Evolutionary conservation across 2,888 invertebrate species (phyloP).

Genomic region (Harpalus rufipes): DNA sequence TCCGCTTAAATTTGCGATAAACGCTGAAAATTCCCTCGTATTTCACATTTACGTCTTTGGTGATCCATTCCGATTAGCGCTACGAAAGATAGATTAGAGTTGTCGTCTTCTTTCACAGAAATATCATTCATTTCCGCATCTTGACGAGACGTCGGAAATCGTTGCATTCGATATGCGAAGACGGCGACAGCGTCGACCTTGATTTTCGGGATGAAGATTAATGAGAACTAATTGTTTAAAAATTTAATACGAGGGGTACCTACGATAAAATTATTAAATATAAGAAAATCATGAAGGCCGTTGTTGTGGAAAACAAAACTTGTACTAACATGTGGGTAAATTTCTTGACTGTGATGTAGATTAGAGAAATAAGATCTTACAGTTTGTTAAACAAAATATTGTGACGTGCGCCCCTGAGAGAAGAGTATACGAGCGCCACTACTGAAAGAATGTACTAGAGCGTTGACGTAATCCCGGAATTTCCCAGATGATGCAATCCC

Average conservation of each 20-base stretch:
- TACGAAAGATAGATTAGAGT: conserved; percentile 35
- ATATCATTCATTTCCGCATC: background rate
- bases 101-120: conserved; percentile 20
- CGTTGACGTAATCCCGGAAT: no score
- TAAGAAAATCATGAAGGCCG: no score
- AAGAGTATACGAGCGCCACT: no score
- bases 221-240: background rate
- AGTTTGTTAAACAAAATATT: no score
- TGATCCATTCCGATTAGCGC: conserved; percentile 47
- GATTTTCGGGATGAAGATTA: background rate
- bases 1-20: background rate
- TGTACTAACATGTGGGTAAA: no score
- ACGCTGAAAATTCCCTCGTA: background rate
- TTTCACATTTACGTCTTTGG: conserved; percentile 46
- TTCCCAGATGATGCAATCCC: no score
- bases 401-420: no score
- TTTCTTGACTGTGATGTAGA: no score
- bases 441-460: no score
- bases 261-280: no score
- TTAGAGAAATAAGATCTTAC: no score
- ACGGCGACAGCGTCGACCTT: background rate
- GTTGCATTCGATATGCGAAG: background rate
- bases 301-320: no score
- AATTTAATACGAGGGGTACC: background rate
- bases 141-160: background rate